Base-by-base conservation (phyloP, 2,888 invertebrate genomes). In the Melinaea menophilus region DNA sequence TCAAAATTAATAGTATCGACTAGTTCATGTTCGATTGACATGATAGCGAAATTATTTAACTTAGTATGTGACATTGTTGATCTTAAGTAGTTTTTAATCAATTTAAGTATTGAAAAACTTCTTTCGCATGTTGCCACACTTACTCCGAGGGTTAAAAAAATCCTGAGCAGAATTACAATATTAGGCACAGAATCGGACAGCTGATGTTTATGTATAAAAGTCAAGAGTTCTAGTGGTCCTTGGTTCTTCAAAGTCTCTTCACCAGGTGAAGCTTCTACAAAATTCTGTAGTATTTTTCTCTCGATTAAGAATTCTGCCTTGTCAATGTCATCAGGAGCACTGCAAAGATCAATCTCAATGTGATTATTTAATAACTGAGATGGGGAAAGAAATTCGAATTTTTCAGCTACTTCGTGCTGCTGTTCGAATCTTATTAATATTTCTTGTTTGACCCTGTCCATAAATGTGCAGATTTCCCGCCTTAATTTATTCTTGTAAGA, bases 21-120 rank as follows among this genome's bases (percentile, higher is more conserved):
- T 54, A 54, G 54, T 57, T 57, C 37, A 22, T 1, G 22, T 22
- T 22, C 22, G 22, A 63, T 64, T 63, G 65, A 65, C 65, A 69
- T 62, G 55, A 63, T 62, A 62, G 62, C 63, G 35, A 68, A 22
- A 56, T 59, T 65, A 63, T 56, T 66, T 58, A 65, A 63, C 55
- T 64, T 63, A 68, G 65, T 65, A n/a, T 67, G 65, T 60, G 59
- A 58, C 67, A 67, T 67, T 46, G 62, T 62, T 60, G 56, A 65
- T 55, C 61, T 63, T 56, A 70, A 37, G 60, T 68, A 67, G 54
- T 62, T 67, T 69, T 66, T 65, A 41, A 70, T 69, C 47, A 70
- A 56, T 65, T 68, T 68, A 64, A 64, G 67, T 67, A 1, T 22
- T 22, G 1, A 22, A 22, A 22, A 22, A 22, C 22, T 22, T 37